Evolutionary conservation across 2,888 invertebrate genomes (phyloP), one percentile per base, ranked within the genome.

Genomic region (Agrilus cyanescens): DNA sequence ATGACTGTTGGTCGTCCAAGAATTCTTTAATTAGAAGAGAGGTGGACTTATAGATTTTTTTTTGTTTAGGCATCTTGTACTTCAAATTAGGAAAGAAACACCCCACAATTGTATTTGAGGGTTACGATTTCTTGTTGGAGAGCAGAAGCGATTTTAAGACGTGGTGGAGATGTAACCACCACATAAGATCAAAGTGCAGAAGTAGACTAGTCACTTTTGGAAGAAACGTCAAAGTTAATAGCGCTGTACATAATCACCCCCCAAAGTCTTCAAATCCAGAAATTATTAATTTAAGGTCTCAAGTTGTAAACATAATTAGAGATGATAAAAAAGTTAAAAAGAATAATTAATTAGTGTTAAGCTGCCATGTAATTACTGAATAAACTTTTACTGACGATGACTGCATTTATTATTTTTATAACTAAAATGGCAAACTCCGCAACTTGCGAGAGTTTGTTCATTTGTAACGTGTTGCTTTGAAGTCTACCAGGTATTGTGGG

Each of bases 101-200:
- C 34, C 51, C 53, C 30, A 49, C 48, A 32, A 15, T 53, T 32
- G 40, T 53, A 16, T 46, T 50, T 31, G 33, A 46, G 38, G 48
- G 50, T 43, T 45, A 41, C 43, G 41, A 45, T 32, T 50, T 39
- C 37, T 43, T 45, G 16, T 41, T 38, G 16, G 47, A 48, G 35
- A 46, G 45, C 15, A 40, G 41, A 12, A 37, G 34, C 7, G 32
- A 36, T 20, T 48, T 53, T 32, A 54, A 53, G 36, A 57, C 58
- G 0, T 51, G 48, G 46, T 61, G 60, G 60, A 52, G 57, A 37
- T 61, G 61, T 44, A 45, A 53, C 2, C 49, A 40, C 30, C 58
- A 59, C 41, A 52, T 56, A 37, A 47, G 43, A 35, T 45, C 40
- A 8, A 52, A 47, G 18, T 53, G 53, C 38, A 54, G 48, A 38